These are phyloP conservation scores for Pantala flavescens DNA, from an alignment of 1,140 invertebrate genomes.

Conservation along the genomic window DNA sequence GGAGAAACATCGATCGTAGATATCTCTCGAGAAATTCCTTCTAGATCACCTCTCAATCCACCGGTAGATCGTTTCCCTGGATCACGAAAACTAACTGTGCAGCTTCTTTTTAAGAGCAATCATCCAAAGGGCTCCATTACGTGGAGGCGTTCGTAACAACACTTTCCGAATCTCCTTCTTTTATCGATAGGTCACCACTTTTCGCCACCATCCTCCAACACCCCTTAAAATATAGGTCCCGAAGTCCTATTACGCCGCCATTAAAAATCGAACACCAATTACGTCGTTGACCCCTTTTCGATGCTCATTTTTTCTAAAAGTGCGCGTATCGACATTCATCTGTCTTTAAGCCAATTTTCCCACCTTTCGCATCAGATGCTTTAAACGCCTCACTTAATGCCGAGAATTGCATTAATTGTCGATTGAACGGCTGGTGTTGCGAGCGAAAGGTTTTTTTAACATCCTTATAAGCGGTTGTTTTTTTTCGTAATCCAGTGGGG, in stretches of 20 bases:
- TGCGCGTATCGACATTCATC: background rate
- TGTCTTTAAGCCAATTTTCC: background rate
- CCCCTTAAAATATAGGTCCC: background rate
- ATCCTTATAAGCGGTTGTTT: background rate
- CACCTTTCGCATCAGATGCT: background rate
- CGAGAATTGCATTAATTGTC: slow-evolving; percentile 1
- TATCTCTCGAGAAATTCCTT: no score
- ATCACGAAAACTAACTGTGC: no score
- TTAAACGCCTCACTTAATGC: background rate
- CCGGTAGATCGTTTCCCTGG: no score
- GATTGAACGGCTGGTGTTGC: background rate
- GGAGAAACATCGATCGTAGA: no score
- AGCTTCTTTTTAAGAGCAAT: no score
- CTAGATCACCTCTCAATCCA: no score
- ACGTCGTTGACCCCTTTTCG: background rate
- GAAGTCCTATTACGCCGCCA: background rate
- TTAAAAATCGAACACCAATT: background rate
- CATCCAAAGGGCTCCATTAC: no score
- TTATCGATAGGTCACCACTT: background rate
- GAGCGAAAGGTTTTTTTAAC: background rate
- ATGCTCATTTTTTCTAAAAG: background rate
- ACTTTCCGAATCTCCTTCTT: background rate
- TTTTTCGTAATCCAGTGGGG: no score
- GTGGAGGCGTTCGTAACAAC: no score
- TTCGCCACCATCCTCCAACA: background rate